phyloP scores from a whole-genome alignment of 2,797 vertebrate genomes.

The Onychomys torridus region DNA sequence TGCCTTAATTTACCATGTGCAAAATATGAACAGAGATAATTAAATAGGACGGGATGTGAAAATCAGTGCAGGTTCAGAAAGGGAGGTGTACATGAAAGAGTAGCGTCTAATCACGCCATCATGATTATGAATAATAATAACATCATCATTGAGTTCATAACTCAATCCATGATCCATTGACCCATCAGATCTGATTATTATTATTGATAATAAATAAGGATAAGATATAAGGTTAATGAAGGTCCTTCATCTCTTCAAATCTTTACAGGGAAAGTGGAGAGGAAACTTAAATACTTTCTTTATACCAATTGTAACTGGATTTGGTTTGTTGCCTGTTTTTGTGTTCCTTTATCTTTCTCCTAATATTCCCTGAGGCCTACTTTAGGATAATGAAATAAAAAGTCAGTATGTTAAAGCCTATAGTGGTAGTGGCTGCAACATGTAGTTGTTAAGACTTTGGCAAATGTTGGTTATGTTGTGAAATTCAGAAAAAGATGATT shows the following conservation, averaged over 20 bases:
- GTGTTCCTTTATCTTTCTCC: constrained; percentile 56
- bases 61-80: constrained; percentile 56
- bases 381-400: constrained; percentile 63
- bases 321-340: constrained; percentile 65
- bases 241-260: constrained; percentile 42
- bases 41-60: constrained; percentile 32
- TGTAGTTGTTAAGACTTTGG: background rate
- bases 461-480: constrained; percentile 35
- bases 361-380: constrained; percentile 44
- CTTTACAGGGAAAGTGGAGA: constrained; percentile 22
- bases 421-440: background rate
- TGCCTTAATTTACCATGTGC: constrained; percentile 64
- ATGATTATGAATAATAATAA: constrained; percentile 65
- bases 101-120: constrained; percentile 43
- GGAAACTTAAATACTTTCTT: constrained; percentile 54
- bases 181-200: constrained; percentile 63
- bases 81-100: constrained; percentile 51
- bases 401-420: constrained; percentile 55
- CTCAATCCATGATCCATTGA: constrained; percentile 62
- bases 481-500: constrained; percentile 30
- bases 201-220: constrained; percentile 73
- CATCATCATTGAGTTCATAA: constrained; percentile 53
- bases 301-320: constrained; percentile 49
- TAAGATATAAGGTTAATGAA: constrained; percentile 62
- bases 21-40: constrained; percentile 62